Conservation (phyloP, 2,888 invertebrate genomes). For the Steinernema scapterisci region DNA sequence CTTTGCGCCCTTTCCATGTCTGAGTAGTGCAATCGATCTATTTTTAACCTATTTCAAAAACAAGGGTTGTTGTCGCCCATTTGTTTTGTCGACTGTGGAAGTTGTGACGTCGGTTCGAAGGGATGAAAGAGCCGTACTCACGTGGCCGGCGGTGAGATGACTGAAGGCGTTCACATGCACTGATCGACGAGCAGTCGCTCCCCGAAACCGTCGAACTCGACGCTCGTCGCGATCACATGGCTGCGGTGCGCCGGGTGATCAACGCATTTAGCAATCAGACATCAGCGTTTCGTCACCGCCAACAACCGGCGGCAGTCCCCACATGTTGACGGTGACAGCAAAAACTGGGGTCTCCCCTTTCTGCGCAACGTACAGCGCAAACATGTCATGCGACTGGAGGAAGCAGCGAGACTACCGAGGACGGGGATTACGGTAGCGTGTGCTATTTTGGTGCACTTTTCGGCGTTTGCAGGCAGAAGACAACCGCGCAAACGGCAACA, state of each 20-base stretch:
- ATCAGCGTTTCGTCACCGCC: slow-evolving; percentile 14
- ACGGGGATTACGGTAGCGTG: not conserved
- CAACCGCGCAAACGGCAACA: no score
- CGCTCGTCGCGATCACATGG: not conserved
- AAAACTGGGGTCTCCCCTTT: slow-evolving; percentile 21
- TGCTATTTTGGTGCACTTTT: not conserved
- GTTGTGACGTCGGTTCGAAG: no score
- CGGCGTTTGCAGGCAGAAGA: not conserved
- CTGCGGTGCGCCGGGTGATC: not conserved
- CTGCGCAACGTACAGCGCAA: not conserved
- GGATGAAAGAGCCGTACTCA: not conserved
- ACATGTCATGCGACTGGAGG: slow-evolving; percentile 11
- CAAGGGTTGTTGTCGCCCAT: no score
- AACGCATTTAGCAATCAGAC: slow-evolving; percentile 21
- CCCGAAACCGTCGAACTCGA: not conserved
- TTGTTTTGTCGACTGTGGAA: not conserved
- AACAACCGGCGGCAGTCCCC: slow-evolving; percentile 1
- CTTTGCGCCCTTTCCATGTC: no score
- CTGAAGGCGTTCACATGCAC: slow-evolving; percentile 10
- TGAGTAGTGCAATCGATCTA: no score
- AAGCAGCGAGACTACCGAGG: not conserved
- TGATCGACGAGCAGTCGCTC: not conserved
- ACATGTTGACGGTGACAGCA: not conserved
- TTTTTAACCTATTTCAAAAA: no score
- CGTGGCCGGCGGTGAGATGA: not conserved